Base-by-base conservation (phyloP, 2,113 vertebrate species). In the Brachyistius frenatus region DNA sequence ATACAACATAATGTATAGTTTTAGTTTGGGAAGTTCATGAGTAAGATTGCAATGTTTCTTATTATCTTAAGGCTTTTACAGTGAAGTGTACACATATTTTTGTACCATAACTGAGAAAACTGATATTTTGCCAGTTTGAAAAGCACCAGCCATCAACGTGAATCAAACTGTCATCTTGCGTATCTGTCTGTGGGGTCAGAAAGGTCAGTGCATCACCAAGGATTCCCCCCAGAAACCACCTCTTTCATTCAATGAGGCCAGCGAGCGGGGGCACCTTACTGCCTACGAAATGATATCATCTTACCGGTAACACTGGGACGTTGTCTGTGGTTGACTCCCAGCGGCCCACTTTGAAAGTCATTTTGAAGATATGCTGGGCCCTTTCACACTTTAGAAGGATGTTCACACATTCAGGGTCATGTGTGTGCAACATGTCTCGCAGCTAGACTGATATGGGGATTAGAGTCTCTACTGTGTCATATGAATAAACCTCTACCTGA, bases 171-270 rank as follows among this genome's bases (percentile, higher is more conserved):
- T 23, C 61, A 64, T 81, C 62, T 77, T 66, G 39, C 55, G 50
- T 80, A 65, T 69, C 31, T 63, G 58, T 81, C 68, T 50, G n/a
- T 53, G 16, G 52, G 83, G 83, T 90, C 79, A 83, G 7, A 88
- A 86, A 89, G 89, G 89, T 90, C 81, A 90, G 23, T 23, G 46
- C 53, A 58, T 86, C 69, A 80, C 67, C 72, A 84, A 81, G 74
- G 79, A 87, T 89, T 86, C 80, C 81, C 69, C 73, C 46, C 47
- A 62, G 50, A 81, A 84, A 81, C 67, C 76, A 46, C 46, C 65
- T 73, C 30, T 80, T 81, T 81, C 54, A 77, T 87, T 91, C 66
- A 89, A 23, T 47, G 47, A 76, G 68, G 58, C 71, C 64, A 69
- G 66, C 1, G 2, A 73, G 46, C 7, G 39, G 73, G 61, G 70